Conservation (phyloP, 2,113 vertebrate genomes). For the Melanocharis versteri region DNA sequence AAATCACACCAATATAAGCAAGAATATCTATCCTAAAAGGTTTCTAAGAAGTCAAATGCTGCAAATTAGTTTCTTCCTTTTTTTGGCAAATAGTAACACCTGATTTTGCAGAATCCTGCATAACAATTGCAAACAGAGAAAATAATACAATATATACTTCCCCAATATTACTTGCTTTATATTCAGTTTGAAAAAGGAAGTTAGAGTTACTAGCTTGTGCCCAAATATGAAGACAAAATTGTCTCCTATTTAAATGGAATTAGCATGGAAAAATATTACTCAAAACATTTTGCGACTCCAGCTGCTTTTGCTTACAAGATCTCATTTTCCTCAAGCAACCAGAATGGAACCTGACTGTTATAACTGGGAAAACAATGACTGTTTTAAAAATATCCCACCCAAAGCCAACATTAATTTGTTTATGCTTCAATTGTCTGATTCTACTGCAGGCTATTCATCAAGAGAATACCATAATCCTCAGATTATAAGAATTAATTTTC, state of each 20-base stretch:
- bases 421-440: neutral
- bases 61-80: neutral
- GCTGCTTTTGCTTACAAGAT: neutral
- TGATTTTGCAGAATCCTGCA: neutral
- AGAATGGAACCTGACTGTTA: neutral
- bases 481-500: neutral
- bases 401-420: neutral
- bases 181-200: neutral
- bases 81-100: neutral
- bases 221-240: neutral
- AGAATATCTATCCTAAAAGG: neutral
- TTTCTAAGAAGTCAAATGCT: neutral
- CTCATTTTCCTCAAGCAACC: neutral
- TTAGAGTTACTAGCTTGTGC: neutral
- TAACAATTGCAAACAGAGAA: neutral
- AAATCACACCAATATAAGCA: neutral
- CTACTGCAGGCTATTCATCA: neutral
- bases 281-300: neutral
- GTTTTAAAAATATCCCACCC: neutral
- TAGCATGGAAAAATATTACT: neutral
- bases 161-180: neutral
- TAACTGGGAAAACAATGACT: neutral
- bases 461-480: neutral
- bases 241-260: neutral
- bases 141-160: neutral